Conservation (phyloP, 2,113 vertebrate genomes). For the Hypomesus transpacificus region DNA sequence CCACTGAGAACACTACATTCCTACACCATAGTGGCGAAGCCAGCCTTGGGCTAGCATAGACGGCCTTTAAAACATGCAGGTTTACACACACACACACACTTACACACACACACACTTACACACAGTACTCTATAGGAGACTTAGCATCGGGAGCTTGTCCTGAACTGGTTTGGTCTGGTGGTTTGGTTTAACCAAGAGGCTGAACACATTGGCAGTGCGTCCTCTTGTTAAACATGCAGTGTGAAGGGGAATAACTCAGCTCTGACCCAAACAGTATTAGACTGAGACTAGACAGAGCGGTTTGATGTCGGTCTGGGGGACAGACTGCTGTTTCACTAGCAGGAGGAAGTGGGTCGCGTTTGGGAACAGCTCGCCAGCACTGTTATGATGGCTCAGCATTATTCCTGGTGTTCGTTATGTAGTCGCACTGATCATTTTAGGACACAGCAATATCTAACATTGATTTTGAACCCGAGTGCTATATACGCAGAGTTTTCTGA, state of each 20-base stretch:
- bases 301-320: not conserved
- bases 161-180: not conserved
- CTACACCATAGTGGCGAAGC: not conserved
- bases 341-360: too few species aligned
- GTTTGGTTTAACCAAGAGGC: not conserved
- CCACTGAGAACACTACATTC: not conserved
- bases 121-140: not conserved
- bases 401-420: too few species aligned
- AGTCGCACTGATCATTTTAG: too few species aligned
- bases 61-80: too few species aligned
- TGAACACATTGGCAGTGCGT: constrained; percentile 6
- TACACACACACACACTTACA: constrained; percentile 2
- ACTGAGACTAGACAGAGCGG: constrained; percentile 7
- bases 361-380: too few species aligned
- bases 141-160: not conserved
- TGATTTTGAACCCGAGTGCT: too few species aligned
- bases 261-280: not conserved
- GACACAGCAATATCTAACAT: too few species aligned
- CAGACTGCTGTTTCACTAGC: too few species aligned
- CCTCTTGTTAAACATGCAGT: constrained; percentile 11
- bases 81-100: not conserved
- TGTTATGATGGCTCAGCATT: too few species aligned
- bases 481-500: too few species aligned
- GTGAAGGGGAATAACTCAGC: too few species aligned
- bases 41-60: too few species aligned